Evolutionary conservation across 2,113 vertebrate species (phyloP).

Genomic region (Engystomops pustulosus): DNA sequence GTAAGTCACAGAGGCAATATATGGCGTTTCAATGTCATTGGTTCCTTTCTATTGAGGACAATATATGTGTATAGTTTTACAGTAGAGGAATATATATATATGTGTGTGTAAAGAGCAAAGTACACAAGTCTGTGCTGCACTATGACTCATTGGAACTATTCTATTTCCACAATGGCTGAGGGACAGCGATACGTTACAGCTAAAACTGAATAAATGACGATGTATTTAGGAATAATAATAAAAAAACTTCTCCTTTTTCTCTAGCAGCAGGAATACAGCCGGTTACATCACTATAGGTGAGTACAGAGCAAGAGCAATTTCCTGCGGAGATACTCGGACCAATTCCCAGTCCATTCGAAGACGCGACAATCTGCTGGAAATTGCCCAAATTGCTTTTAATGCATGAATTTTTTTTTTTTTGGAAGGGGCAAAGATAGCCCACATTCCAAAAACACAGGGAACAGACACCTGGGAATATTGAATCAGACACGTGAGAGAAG

Average conservation of each 20-base stretch:
- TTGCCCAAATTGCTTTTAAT: constrained; percentile 64
- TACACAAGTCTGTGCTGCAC: too few relatives aligned
- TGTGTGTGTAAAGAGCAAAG: too few relatives aligned
- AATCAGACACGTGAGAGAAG: constrained; percentile 15
- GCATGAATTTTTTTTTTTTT: constrained; percentile 62
- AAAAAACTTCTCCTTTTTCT: constrained; percentile 12
- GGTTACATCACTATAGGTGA: constrained; percentile 40
- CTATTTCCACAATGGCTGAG: neutral
- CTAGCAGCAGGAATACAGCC: constrained; percentile 34
- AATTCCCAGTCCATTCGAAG: constrained; percentile 58
- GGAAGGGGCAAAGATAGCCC: constrained; percentile 24
- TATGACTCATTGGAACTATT: constrained; percentile 26
- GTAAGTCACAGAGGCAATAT: too few relatives aligned
- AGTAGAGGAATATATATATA: too few relatives aligned
- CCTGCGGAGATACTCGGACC: constrained; percentile 43
- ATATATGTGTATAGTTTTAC: too few relatives aligned
- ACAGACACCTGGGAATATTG: constrained; percentile 62
- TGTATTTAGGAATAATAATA: constrained; percentile 31
- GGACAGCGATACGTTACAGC: neutral
- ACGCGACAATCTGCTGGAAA: constrained; percentile 54
- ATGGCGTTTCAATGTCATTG: too few relatives aligned
- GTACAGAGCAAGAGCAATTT: constrained; percentile 23
- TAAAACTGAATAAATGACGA: constrained; percentile 21
- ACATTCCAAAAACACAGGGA: constrained; percentile 59
- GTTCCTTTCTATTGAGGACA: too few relatives aligned